These are phyloP conservation scores for Eupeodes luniger DNA, from an alignment of 2,888 invertebrate genomes.

Conservation along the genomic window DNA sequence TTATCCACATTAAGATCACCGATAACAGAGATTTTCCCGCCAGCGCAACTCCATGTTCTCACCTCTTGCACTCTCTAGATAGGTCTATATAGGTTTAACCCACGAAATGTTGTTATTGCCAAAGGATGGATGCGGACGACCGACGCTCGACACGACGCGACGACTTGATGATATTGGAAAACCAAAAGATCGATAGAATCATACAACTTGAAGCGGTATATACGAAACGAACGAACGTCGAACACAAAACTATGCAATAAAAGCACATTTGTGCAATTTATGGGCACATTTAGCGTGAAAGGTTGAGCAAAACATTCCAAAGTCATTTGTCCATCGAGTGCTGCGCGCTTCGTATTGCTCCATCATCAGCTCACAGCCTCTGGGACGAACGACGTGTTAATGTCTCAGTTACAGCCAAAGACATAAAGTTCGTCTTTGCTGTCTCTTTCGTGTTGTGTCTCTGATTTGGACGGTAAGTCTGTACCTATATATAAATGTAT, in stretches of 20 bases:
- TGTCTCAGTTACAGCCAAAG: constrained; percentile 42
- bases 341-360: constrained; percentile 56
- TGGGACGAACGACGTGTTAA: constrained; percentile 53
- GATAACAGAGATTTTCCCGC: constrained; percentile 23
- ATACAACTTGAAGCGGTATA: constrained; percentile 4
- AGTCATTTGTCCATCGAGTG: constrained; percentile 74
- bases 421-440: constrained; percentile 40
- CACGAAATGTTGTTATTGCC: neutral
- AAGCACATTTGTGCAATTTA: constrained; percentile 63
- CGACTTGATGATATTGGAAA: constrained; percentile 41
- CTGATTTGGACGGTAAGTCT: neutral
- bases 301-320: constrained; percentile 76
- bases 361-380: constrained; percentile 17
- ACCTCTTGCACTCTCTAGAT: neutral
- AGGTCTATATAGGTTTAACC: too few species aligned
- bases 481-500: neutral
- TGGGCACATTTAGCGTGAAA: constrained; percentile 75
- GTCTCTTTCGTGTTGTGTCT: constrained; percentile 17
- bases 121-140: neutral
- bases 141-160: too few species aligned
- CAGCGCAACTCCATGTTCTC: too few species aligned
- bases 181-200: constrained; percentile 28
- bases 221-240: neutral
- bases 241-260: constrained; percentile 17
- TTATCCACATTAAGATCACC: constrained; percentile 69